Evolutionary conservation across 2,113 vertebrate genomes (phyloP), one percentile per base, ranked within the genome.

Genomic region (Genyomyrus donnyi): DNA sequence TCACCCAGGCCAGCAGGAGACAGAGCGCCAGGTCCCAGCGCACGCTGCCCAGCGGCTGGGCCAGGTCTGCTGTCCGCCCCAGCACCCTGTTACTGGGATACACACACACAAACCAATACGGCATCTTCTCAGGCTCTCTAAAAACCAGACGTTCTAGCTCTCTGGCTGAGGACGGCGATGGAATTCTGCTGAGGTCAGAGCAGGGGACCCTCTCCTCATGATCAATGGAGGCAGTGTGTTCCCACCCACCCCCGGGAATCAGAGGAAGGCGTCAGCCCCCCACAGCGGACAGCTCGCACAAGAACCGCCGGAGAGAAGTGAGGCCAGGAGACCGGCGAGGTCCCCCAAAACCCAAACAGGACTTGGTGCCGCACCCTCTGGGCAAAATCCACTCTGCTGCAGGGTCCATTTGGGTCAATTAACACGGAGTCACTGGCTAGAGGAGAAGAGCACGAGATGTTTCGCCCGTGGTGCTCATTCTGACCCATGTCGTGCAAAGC

Each of bases 31-130:
- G 93, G 62, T 97, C 95, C 95, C 95, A 95, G 70, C 95, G 93
- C 4, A 96, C 83, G 6, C 89, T 48, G 3, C 96, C 96, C 91
- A 98, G 89, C 2, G 92, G 91, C 96, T 96, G 91, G 97, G 88
- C 7, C 91, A 97, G 94, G 19, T 94, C 94, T 0, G 93, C 89
- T 0, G 96, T 95, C 85, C 96, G 91, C 88, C 96, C 94, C 93
- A 98, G 93, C 39, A 97, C 95, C 42, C 97, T 94, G 90, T 95
- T 92, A 90, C 98, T 99, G 91, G 0, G 1, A 88, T 49, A 66
- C 49, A 88, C 58, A 66, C 46, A 48, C 31, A 70, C 10, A 87
- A 3, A 90, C 27, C 19, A 56, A 56, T 56, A 85, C 45, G 52
- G 35, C 35, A 0, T 42, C 35, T 39, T 19, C 35, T 80, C 17